Conservation (phyloP, 2,113 vertebrate genomes). For the Perognathus longimembris region DNA sequence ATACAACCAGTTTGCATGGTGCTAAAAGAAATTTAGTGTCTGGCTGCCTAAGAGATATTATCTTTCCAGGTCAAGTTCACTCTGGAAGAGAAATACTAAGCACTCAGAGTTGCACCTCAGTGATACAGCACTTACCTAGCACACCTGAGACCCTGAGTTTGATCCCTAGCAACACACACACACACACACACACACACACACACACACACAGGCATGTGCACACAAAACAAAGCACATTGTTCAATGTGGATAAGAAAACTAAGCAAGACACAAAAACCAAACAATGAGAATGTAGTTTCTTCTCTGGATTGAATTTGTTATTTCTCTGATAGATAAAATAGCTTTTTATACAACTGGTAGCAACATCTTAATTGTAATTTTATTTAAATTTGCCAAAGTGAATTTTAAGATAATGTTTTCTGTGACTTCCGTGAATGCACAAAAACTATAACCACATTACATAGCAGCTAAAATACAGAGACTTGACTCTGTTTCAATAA, state of each 20-base stretch:
- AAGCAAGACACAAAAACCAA: not conserved
- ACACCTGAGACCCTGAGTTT: not conserved
- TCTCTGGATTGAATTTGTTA: slow-evolving; percentile 70
- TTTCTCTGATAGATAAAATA: slow-evolving; percentile 25
- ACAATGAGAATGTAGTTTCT: slow-evolving; percentile 41
- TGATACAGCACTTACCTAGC: not conserved
- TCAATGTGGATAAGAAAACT: slow-evolving; percentile 48
- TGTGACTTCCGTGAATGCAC: not conserved
- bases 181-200: too few species aligned
- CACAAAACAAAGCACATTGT: not conserved
- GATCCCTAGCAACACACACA: not conserved
- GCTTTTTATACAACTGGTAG: not conserved
- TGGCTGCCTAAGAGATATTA: not conserved
- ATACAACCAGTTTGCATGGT: not conserved
- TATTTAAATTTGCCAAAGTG: slow-evolving; percentile 31
- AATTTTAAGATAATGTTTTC: slow-evolving; percentile 16
- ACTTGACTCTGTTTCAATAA: not conserved
- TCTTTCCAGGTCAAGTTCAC: not conserved
- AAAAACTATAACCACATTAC: not conserved
- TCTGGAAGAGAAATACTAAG: not conserved
- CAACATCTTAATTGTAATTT: slow-evolving; percentile 24
- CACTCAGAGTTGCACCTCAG: not conserved
- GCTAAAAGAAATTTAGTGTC: not conserved
- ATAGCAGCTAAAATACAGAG: not conserved
- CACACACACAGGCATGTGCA: not conserved